phyloP scores from a whole-genome alignment of 2,797 vertebrate species.

The Mus minutoides region DNA sequence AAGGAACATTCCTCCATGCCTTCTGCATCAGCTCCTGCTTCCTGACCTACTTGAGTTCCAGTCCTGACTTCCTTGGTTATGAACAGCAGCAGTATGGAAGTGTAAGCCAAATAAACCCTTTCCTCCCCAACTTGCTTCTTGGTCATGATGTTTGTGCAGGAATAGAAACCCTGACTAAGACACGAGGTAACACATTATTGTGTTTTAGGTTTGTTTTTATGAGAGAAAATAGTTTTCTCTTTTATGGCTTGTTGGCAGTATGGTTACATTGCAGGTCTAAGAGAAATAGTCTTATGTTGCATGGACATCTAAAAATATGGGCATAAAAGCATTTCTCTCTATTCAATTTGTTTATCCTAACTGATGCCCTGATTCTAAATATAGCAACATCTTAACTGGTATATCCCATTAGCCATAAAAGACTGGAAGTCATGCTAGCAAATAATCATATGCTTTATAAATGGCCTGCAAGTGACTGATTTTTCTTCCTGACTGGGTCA shows the following conservation, averaged over 20 bases:
- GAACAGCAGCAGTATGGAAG: no score
- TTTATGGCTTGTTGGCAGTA: background rate
- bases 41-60: no score
- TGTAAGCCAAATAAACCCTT: no score
- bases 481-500: background rate
- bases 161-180: no score
- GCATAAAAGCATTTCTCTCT: background rate
- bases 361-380: background rate
- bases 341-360: background rate
- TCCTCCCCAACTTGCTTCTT: no score
- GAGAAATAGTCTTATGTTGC: rapidly evolving
- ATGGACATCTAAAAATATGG: background rate
- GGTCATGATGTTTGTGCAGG: no score
- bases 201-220: background rate
- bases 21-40: no score
- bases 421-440: background rate
- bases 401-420: background rate
- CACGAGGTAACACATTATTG: background rate
- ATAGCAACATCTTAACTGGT: background rate
- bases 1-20: no score
- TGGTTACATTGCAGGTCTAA: background rate
- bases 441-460: background rate
- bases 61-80: no score
- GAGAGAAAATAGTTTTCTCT: background rate
- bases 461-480: background rate